These are phyloP conservation scores for Pyrgus malvae DNA, from an alignment of 2,888 invertebrate species.

Conservation along the genomic window DNA sequence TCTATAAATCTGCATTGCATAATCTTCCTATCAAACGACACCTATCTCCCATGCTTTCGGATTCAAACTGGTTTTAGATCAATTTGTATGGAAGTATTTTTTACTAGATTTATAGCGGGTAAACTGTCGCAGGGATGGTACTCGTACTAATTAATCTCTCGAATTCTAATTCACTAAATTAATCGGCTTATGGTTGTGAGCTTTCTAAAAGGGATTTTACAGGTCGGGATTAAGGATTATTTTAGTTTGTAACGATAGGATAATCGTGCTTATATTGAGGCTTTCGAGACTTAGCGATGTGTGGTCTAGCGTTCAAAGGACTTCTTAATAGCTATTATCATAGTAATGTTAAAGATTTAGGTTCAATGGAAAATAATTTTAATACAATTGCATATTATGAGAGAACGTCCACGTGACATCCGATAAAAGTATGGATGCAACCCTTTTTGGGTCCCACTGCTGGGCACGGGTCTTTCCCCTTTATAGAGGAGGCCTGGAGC, in stretches of 20 bases:
- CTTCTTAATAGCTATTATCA: neutral
- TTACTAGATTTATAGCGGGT: conserved; percentile 67
- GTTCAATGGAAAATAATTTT: no score
- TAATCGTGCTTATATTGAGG: conserved; percentile 5
- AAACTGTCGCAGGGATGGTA: conserved; percentile 69
- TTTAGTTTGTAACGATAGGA: conserved; percentile 29
- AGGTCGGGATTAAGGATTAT: conserved; percentile 30
- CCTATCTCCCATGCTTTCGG: conserved; percentile 39
- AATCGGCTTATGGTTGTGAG: conserved; percentile 42
- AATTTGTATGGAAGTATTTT: conserved; percentile 64
- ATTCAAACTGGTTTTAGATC: conserved; percentile 60
- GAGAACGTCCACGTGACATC: no score
- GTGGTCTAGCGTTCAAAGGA: conserved; percentile 10
- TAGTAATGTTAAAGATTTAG: neutral
- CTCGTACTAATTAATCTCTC: conserved; percentile 75
- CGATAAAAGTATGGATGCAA: no score
- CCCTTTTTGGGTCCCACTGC: no score
- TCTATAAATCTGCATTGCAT: conserved; percentile 60
- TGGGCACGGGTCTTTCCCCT: no score
- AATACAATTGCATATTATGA: no score
- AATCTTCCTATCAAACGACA: conserved; percentile 50
- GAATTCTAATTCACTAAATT: conserved; percentile 65
- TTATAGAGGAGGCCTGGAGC: no score
- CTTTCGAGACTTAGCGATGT: conserved; percentile 16
- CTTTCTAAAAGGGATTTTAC: conserved; percentile 28